These are phyloP conservation scores for Halisarca cf. caerulea DNA, from an alignment of 37 sponge, comb jelly and placozoan species.

Conservation along the genomic window DNA sequence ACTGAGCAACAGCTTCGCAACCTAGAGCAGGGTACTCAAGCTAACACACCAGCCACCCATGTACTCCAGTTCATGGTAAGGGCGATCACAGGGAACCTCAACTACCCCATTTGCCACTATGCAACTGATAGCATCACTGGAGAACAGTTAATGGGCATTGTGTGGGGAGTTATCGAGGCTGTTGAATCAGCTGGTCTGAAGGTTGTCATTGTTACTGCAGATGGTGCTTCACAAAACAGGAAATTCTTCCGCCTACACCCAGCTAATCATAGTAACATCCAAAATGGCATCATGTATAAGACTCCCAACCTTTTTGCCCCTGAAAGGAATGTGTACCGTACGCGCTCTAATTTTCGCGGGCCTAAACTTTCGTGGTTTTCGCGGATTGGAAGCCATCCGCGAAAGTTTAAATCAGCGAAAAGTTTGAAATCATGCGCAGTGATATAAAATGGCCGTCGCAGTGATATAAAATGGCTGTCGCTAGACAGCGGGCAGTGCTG, in stretches of 20 bases:
- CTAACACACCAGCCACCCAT: neutral
- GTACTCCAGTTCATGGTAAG: conserved; percentile 26
- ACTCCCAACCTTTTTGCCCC: conserved; percentile 4
- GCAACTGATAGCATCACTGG: neutral
- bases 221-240: conserved; percentile 11
- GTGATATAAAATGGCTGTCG: no score
- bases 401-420: no score
- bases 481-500: no score
- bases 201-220: neutral
- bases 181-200: neutral
- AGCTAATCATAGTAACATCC: neutral
- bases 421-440: no score
- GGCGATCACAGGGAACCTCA: neutral
- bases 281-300: neutral
- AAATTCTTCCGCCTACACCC: conserved; percentile 4
- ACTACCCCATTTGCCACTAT: conserved; percentile 19
- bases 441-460: no score
- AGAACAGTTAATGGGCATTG: neutral
- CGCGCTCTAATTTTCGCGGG: no score
- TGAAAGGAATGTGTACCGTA: neutral
- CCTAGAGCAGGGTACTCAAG: neutral
- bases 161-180: conserved; percentile 10
- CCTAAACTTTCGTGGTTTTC: no score
- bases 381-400: no score
- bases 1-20: conserved; percentile 8